Evolutionary conservation across 2,797 vertebrate genomes (phyloP), one percentile per base, ranked within the genome.

Genomic region (Tadarida brasiliensis): DNA sequence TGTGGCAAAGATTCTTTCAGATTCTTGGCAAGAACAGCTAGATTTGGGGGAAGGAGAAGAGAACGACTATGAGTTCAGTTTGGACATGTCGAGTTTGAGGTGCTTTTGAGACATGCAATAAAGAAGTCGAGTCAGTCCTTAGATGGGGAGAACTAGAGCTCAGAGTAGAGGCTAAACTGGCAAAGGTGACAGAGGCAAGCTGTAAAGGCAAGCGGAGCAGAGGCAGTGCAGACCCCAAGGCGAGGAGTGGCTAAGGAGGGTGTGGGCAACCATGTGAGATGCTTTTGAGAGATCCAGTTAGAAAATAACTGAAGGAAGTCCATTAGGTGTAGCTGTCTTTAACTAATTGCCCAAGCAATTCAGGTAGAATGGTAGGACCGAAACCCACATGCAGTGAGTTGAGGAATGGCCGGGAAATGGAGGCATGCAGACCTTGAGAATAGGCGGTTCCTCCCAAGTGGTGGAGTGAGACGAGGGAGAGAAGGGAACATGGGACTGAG

Each of bases 21-120:
- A 80, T 80, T 93, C 91, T 47, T 47, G 28, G 33, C 65, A 63
- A 49, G 24, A 71, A 30, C 20, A 68, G 7, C 19, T 47, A 47
- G 39, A 11, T 33, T 26, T 86, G 3, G 7, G 44, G 10, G 57
- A 70, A n/a, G 22, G 26, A 78, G 44, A 59, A 86, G 67, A 44
- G 30, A 88, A 11, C n/a, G 51, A 20, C 74, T 26, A 16, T 81
- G 85, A 90, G 57, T 94, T 94, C 57, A 24, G 11, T 68, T 68
- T 61, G 47, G 65, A 49, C 22, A 11, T 20, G 30, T 68, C 57
- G 59, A 68, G 14, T 76, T 44, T 90, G 78, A 82, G n/a, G 63
- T 59, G 61, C 44, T 92, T 85, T 67, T 85, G 67, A 96, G 49
- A 95, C 26, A 51, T 5, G 35, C n/a, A 9, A 65, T 76, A 87